Percentiles rank a stretch among this genome's conserved stretches.
Evolutionary conservation across 2,888 invertebrate genomes (phyloP).

Genomic region (Embidobia sp.): DNA sequence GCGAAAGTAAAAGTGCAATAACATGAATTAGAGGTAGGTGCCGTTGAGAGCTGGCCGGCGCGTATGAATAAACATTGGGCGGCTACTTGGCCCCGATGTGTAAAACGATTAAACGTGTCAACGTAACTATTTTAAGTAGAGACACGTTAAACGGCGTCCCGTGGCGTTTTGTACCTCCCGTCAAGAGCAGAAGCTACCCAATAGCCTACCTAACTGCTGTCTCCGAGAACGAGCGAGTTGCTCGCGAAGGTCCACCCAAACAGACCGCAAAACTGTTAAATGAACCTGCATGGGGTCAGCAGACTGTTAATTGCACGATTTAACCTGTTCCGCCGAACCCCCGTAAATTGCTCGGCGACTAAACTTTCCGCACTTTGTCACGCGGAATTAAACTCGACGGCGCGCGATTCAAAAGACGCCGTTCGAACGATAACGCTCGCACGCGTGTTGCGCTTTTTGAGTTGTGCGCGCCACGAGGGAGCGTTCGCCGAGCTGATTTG

Average conservation of each 20-base stretch:
- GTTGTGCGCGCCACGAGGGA: slow-evolving; percentile 7
- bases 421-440: slow-evolving; percentile 48
- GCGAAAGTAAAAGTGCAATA: slow-evolving; percentile 20
- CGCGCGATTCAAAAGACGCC: slow-evolving; percentile 51
- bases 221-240: slow-evolving; percentile 58
- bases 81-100: slow-evolving; percentile 52
- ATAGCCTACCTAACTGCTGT: slow-evolving; percentile 64
- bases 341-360: slow-evolving; percentile 62
- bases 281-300: slow-evolving; percentile 67
- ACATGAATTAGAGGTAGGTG: slow-evolving; percentile 38
- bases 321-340: slow-evolving; percentile 63
- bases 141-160: slow-evolving; percentile 80
- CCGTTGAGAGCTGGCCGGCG: neutral
- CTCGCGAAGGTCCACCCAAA: slow-evolving; percentile 64
- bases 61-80: slow-evolving; percentile 47
- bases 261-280: slow-evolving; percentile 65
- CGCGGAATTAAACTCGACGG: slow-evolving; percentile 61
- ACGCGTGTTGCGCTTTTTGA: slow-evolving; percentile 44
- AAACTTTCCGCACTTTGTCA: slow-evolving; percentile 65
- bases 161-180: slow-evolving; percentile 76
- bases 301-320: slow-evolving; percentile 66
- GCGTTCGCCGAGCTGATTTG: slow-evolving; percentile 41
- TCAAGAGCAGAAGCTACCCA: slow-evolving; percentile 71
- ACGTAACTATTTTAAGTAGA: slow-evolving; percentile 72
- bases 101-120: slow-evolving; percentile 69